Base-by-base conservation (phyloP, 2,113 vertebrate genomes). In the Raja brachyura region DNA sequence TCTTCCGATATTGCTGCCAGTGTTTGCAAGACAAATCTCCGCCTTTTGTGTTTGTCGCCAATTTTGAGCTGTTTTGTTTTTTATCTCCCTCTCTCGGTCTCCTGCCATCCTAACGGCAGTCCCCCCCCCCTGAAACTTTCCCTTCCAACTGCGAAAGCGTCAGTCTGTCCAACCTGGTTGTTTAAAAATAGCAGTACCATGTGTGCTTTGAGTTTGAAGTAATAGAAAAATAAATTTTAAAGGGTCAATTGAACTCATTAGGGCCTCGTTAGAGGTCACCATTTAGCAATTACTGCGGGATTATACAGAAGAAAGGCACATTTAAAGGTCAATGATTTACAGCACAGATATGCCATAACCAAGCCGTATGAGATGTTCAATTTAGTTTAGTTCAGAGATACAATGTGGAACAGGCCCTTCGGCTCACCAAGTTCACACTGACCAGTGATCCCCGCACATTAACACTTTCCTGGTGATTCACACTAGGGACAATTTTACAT, bases 1-100 rank as follows among this genome's bases (percentile, higher is more conserved):
- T 88, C 83, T 88, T 88, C 83, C 56, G 83, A 88, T 63, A 88
- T 88, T 88, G 59, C 83, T 63, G 83, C 83, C 83, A 88, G 83
- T 88, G 83, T 88, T 63, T 88, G 83, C 31, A 56, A 88, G 59
- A 88, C 54, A 85, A 88, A 88, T 88, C 63, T 88, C 61, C 63
- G 59, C 83, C 83, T 6, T 88, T 88, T 88, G 83, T 63, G 61
- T 31, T 88, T 63, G n/a, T 88, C 83, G 83, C 83, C 83, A 88
- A 88, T 56, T 88, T 88, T 63, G 83, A 63, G 83, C 7, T 31
- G 59, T 6, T 63, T 63, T 88, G 31, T 63, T 18, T 79, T 33
- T 48, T 48, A n/a, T 3, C 39, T 4, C 28, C n/a, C 77, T 79
- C 56, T 86, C 61, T 61, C 28, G 28, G 25, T 63, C 59, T 86